Conservation (phyloP, 2,113 vertebrate species). For the Anarrhichthys ocellatus region DNA sequence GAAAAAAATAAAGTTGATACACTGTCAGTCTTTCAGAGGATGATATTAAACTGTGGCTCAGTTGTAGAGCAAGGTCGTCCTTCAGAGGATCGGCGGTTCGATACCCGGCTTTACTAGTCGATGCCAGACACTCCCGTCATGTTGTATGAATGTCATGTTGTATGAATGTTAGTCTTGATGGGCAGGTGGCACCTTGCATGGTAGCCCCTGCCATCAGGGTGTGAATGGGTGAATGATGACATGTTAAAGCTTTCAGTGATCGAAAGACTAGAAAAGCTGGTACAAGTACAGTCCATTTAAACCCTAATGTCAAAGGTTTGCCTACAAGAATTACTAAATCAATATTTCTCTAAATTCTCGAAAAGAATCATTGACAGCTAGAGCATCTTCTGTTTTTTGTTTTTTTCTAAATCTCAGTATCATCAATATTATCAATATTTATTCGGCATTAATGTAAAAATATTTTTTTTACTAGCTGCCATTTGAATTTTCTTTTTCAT, state of each 20-base stretch:
- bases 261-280: no score
- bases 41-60: background rate
- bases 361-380: background rate
- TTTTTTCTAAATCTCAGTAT: background rate
- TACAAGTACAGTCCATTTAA: no score
- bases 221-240: no score
- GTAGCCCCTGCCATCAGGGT: no score
- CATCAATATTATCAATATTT: constrained; percentile 1
- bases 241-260: no score
- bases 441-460: constrained; percentile 13
- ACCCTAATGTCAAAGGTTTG: background rate
- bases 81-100: no score
- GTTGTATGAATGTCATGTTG: no score
- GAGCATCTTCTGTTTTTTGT: background rate
- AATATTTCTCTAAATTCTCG: background rate
- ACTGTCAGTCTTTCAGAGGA: constrained; percentile 12
- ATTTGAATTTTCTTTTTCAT: background rate
- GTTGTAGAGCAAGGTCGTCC: no score
- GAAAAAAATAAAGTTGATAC: constrained; percentile 35
- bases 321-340: background rate
- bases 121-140: no score
- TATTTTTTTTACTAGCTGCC: constrained; percentile 26
- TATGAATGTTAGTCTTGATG: no score
- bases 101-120: no score
- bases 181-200: no score